phyloP scores from a whole-genome alignment of 1,140 invertebrate species.

The Schlechtendalia chinensis region DNA sequence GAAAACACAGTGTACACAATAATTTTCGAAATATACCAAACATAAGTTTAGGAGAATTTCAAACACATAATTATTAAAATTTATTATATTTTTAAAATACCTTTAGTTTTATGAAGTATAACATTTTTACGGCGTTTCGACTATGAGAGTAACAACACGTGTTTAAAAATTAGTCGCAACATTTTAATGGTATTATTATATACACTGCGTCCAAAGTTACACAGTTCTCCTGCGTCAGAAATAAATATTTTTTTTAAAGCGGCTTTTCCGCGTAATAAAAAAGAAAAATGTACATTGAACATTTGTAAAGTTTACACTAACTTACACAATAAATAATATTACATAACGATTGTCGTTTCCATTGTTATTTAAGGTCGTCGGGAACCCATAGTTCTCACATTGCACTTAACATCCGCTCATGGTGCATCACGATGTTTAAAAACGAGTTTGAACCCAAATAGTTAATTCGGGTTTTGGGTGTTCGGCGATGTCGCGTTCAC shows the following conservation, averaged over 20 bases:
- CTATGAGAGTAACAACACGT: neutral
- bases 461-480: no score
- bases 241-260: constrained; percentile 31
- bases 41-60: neutral
- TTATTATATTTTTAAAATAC: neutral
- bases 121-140: constrained; percentile 13
- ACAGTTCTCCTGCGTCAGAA: constrained; percentile 13
- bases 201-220: constrained; percentile 4
- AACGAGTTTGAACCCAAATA: neutral
- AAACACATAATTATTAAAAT: constrained; percentile 2
- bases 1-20: no score
- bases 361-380: constrained; percentile 15
- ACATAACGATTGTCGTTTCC: neutral
- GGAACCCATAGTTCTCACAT: constrained; percentile 20
- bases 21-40: neutral
- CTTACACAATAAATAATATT: constrained; percentile 22
- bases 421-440: neutral
- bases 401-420: neutral
- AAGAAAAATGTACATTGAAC: constrained; percentile 23
- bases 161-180: constrained; percentile 18
- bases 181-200: constrained; percentile 25
- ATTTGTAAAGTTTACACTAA: constrained; percentile 29
- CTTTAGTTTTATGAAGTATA: neutral
- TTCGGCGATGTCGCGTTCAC: neutral
- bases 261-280: constrained; percentile 7